phyloP scores from a whole-genome alignment of 1,140 invertebrate species.

The Physella acuta region DNA sequence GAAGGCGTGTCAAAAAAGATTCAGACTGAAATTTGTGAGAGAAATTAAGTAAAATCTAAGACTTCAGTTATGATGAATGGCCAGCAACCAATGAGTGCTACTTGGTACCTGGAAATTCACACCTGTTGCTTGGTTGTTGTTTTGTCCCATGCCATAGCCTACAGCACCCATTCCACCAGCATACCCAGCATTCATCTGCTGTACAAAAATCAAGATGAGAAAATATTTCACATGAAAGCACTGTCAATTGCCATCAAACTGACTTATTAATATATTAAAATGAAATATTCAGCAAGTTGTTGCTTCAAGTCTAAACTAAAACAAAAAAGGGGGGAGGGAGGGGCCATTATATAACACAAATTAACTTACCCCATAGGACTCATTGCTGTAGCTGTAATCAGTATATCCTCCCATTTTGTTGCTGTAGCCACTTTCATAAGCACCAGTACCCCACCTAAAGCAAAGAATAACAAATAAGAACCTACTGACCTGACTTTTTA shows the following conservation, averaged over 20 bases:
- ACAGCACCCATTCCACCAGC: neutral
- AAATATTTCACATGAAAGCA: too few relatives aligned
- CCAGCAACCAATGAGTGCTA: constrained; percentile 25
- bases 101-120: constrained; percentile 29
- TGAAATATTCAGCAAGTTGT: too few relatives aligned
- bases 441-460: constrained; percentile 18
- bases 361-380: too few relatives aligned
- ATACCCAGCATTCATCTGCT: neutral
- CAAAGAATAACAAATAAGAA: neutral
- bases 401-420: constrained; percentile 8
- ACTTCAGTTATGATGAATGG: constrained; percentile 19
- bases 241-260: too few relatives aligned
- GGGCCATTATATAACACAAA: too few relatives aligned
- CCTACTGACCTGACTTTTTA: too few relatives aligned
- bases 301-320: too few relatives aligned
- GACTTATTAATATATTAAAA: too few relatives aligned
- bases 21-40: too few relatives aligned
- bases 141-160: constrained; percentile 6
- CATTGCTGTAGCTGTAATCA: constrained; percentile 17
- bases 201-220: neutral
- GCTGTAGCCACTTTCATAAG: constrained; percentile 23
- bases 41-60: too few relatives aligned
- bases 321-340: too few relatives aligned
- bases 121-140: constrained; percentile 25
- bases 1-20: too few relatives aligned